Evolutionary conservation across 2,888 invertebrate genomes (phyloP), one percentile per base, ranked within the genome.

Genomic region (Dromius quadrimaculatus): DNA sequence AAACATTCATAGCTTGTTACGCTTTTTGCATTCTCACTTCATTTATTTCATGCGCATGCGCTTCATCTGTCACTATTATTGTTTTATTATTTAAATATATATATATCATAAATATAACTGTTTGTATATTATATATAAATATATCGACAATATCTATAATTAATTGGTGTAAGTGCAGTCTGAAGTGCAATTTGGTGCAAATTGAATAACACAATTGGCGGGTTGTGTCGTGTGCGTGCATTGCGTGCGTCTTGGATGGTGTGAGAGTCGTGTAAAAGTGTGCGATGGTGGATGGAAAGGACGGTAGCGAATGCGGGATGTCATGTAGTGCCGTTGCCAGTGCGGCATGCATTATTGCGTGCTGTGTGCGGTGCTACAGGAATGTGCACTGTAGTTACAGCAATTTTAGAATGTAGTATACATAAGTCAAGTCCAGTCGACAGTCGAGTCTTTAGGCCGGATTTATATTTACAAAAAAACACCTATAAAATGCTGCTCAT

Each of bases 151-250:
- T 68, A 62, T 62, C 62, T 70, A 70, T 70, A 61, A 70, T 61
- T 70, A 70, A 70, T 70, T 70, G 70, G 70, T 70, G 70, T 70
- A 62, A 70, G 70, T 70, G 70, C 70, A 70, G 70, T 70, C 70
- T 70, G 70, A 70, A 61, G 70, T 70, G 70, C 70, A 70, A 50
- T 70, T 70, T 70, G 61, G 70, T 70, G 70, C 70, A 70, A 57
- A 50, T 62, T 19, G 32, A 69, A 43, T 62, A 62, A 62, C 62
- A 62, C 38, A 59, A 36, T 20, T 59, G 38, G 59, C 59, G 36
- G 34, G 34, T 59, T 36, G 59, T 54, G 59, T 38, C 59, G 34
- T 59, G 59, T 59, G 59, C 59, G 59, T 59, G 59, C 59, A 59
- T 59, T 59, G 34, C 38, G 59, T 59, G 59, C 50, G 50, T 28